These are phyloP conservation scores for Prosapia bicincta DNA, from an alignment of 2,888 invertebrate species.

Conservation along the genomic window DNA sequence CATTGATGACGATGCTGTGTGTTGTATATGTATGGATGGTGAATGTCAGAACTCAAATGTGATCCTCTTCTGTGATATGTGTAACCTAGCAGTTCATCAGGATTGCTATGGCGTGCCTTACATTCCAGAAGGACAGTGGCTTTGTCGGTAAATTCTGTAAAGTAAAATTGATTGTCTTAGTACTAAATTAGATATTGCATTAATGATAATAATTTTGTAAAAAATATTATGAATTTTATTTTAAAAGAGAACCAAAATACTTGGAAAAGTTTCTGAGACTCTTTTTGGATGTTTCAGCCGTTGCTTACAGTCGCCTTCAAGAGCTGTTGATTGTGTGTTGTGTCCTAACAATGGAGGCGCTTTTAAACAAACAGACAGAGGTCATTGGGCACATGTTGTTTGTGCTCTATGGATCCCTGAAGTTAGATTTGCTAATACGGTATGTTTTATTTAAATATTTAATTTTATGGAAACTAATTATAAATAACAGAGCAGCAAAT, in stretches of 20 bases:
- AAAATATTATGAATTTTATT: too few relatives aligned
- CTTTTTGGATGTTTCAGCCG: constrained; percentile 54
- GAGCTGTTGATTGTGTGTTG: constrained; percentile 94
- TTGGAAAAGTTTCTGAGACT: too few relatives aligned
- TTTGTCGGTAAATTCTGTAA: constrained; percentile 58
- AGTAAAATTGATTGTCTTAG: too few relatives aligned
- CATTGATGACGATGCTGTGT: constrained; percentile 96
- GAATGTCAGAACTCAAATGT: constrained; percentile 99
- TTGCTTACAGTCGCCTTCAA: constrained; percentile 93
- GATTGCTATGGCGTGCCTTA: constrained; percentile 98
- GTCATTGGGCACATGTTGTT: constrained; percentile 97
- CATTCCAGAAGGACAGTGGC: constrained; percentile 97
- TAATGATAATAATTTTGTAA: background rate
- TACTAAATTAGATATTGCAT: too few relatives aligned
- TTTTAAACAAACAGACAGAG: constrained; percentile 95
- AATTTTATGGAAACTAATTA: too few relatives aligned
- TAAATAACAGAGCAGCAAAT: too few relatives aligned
- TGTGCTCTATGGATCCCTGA: constrained; percentile 99
- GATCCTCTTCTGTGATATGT: constrained; percentile 99
- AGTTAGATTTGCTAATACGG: constrained; percentile 96
- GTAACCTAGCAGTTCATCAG: constrained; percentile 98
- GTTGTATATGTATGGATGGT: constrained; percentile 98
- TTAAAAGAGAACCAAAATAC: too few relatives aligned
- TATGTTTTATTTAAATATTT: constrained; percentile 45
- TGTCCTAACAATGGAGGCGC: constrained; percentile 98